These are phyloP conservation scores for Oxygymnocypris stewartii DNA, from an alignment of 2,113 vertebrate genomes.

Conservation along the genomic window DNA sequence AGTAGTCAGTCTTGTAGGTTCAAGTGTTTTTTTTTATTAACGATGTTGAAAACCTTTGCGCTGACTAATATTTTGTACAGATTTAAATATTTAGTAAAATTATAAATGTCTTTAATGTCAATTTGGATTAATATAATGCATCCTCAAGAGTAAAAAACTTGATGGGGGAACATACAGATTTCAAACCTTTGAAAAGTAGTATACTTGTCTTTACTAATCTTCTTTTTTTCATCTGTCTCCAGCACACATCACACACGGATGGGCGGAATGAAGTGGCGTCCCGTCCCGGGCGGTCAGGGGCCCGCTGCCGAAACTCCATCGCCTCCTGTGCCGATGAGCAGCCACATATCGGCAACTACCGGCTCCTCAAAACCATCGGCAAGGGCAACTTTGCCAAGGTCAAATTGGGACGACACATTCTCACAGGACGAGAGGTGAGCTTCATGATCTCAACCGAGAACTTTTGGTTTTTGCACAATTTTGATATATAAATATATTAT, in stretches of 20 bases:
- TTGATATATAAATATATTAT: not conserved
- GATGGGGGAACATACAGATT: not conserved
- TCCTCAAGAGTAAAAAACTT: too few species aligned
- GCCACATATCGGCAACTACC: conserved; percentile 85
- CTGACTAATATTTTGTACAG: too few species aligned
- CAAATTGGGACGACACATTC: conserved; percentile 86
- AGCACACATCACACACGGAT: conserved; percentile 85
- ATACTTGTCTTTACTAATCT: not conserved
- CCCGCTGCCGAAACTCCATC: conserved; percentile 84
- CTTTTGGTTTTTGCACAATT: not conserved
- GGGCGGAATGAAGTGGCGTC: conserved; percentile 82
- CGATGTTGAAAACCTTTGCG: too few species aligned
- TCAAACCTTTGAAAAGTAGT: not conserved
- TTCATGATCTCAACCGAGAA: not conserved
- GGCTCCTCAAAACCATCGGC: conserved; percentile 88
- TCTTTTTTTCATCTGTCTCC: not conserved
- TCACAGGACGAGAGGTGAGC: conserved; percentile 87
- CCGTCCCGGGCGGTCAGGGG: conserved; percentile 80
- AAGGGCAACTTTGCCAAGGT: conserved; percentile 92
- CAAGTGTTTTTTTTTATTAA: too few species aligned
- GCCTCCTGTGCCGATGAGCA: conserved; percentile 86
- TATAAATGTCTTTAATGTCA: too few species aligned
- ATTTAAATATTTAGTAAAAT: too few species aligned
- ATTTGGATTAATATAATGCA: too few species aligned
- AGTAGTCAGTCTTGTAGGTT: too few species aligned